Conservation (phyloP, 1,140 invertebrate species). For the Drosophila persimilis region DNA sequence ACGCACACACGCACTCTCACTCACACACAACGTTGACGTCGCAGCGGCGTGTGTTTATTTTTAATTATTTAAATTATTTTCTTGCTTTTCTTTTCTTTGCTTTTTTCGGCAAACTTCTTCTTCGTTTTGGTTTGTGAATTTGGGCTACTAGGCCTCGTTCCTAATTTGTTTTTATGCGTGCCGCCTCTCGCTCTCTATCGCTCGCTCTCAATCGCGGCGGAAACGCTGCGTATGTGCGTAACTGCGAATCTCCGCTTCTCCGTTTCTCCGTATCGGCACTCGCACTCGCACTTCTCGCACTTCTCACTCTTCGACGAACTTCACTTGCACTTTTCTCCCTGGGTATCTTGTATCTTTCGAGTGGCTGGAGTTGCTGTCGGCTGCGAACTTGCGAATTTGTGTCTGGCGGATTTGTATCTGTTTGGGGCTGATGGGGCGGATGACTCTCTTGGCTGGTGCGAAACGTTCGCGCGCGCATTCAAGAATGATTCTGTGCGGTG, state of each 20-base stretch:
- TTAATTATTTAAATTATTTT: constrained; percentile 75
- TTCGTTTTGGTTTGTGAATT: constrained; percentile 54
- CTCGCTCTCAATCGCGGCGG: constrained; percentile 1
- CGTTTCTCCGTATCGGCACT: constrained; percentile 6
- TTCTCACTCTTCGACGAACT: constrained; percentile 12
- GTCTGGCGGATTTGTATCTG: constrained; percentile 11
- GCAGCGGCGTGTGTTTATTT: constrained; percentile 68
- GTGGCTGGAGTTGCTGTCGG: constrained; percentile 10
- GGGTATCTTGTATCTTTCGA: constrained; percentile 15
- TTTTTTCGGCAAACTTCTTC: constrained; percentile 53
- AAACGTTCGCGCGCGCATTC: constrained; percentile 81
- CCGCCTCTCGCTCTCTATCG: constrained; percentile 14
- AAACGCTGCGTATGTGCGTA: constrained; percentile 3
- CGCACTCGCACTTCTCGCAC: constrained; percentile 18
- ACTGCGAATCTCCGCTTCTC: constrained; percentile 5
- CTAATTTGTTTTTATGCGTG: constrained; percentile 65
- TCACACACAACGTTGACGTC: constrained; percentile 46
- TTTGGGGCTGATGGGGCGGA: constrained; percentile 15
- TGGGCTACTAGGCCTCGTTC: constrained; percentile 78
- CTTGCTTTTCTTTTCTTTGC: constrained; percentile 32
- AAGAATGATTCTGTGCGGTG: constrained; percentile 80
- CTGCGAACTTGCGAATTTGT: constrained; percentile 29
- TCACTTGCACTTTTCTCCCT: constrained; percentile 47
- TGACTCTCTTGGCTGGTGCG: constrained; percentile 59
- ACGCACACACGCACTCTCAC: constrained; percentile 19